Base-by-base conservation (phyloP, 2,888 invertebrate genomes). In the Dicycla oo region DNA sequence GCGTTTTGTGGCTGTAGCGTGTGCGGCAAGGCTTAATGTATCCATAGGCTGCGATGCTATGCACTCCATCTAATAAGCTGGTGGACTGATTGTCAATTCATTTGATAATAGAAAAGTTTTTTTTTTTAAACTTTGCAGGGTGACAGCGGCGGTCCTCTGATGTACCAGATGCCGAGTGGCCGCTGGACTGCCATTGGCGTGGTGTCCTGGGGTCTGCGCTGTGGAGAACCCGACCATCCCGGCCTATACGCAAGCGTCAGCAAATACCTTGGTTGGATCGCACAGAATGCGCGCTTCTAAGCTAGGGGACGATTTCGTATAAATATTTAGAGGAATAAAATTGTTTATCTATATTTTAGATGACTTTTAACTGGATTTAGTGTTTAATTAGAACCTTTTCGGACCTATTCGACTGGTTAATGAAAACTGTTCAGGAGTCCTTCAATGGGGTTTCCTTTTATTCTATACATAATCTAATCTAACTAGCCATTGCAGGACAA, bases 191-290 rank as follows among this genome's bases (percentile, higher is more conserved):
- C 97, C 43, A 96, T 98, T 58, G 98, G 98, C 1, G 96, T 99
- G 69, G 98, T 98, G 0, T 98, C 98, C 0, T 98, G 98, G 98
- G 98, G 98, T 20, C 96, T 98, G 51, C 96, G 97, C 4, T 99
- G 98, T 88, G 98, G 98, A 0, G 97, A 97, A 81, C 96, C 97
- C 34, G 97, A 96, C 62, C 97, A 97, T 74, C 98, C 98, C 0
- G 98, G 98, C 2, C 95, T 98, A 45, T 98, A 98, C 90, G 97
- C 98, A 0, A 95, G 97, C 49, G 98, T 98, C 38, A 97, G 97
- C 81, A 96, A 96, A 82, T 98, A 97, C 91, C 93, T 98, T 40
- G 96, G 97, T 47, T 98, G 98, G 98, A 98, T 98, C 84, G 95
- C 96, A 23, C 92, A 93, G 34, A 97, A 97, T 75, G 93, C 96